Conservation (phyloP, 2,113 vertebrate species). For the Bubo scandiacus region DNA sequence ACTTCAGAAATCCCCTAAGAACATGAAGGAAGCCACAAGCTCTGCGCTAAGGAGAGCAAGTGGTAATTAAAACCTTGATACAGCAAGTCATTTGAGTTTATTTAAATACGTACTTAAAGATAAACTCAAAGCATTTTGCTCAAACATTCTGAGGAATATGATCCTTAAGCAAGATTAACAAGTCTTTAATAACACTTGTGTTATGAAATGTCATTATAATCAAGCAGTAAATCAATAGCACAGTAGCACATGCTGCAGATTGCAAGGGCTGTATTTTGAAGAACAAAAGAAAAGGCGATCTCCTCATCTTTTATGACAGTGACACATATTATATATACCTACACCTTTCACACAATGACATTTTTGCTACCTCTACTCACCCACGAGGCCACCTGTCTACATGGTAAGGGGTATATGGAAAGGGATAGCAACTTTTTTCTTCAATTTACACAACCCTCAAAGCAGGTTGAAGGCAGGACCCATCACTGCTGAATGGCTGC, state of each 20-base stretch:
- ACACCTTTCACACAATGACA: neutral
- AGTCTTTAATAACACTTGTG: conserved; percentile 46
- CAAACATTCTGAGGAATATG: conserved; percentile 43
- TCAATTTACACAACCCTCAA: neutral
- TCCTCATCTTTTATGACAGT: neutral
- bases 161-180: conserved; percentile 51
- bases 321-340: neutral
- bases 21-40: neutral
- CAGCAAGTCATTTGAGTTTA: conserved; percentile 16
- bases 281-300: conserved; percentile 8
- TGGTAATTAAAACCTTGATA: conserved; percentile 28
- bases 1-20: neutral
- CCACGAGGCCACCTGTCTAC: neutral
- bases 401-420: neutral
- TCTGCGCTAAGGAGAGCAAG: neutral
- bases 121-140: conserved; percentile 35
- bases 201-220: conserved; percentile 46
- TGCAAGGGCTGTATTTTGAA: neutral
- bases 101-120: conserved; percentile 27
- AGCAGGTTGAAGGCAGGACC: neutral
- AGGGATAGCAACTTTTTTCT: neutral
- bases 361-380: neutral
- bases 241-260: neutral
- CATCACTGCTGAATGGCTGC: neutral
- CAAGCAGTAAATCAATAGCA: conserved; percentile 48